These are phyloP conservation scores for Pseudoatta argentina DNA, from an alignment of 1,140 invertebrate genomes.

Conservation along the genomic window DNA sequence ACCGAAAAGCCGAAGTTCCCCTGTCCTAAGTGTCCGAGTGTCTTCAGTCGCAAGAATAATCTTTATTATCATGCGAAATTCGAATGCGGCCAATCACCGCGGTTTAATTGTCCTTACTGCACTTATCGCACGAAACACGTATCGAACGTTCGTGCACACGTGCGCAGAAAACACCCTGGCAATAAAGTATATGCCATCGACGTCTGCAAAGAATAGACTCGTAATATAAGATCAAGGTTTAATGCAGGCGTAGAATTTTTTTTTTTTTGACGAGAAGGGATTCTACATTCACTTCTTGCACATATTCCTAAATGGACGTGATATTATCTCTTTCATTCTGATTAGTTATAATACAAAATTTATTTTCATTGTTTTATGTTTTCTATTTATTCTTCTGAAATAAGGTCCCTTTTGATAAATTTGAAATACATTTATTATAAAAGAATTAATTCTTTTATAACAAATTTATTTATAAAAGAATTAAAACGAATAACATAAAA, in stretches of 20 bases:
- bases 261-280: background rate
- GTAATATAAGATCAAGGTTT: background rate
- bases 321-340: background rate
- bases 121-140: conserved; percentile 82
- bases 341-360: background rate
- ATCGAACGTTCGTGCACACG: conserved; percentile 81
- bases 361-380: background rate
- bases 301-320: no score
- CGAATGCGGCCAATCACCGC: conserved; percentile 87
- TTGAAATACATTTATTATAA: no score
- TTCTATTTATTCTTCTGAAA: background rate
- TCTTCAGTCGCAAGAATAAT: conserved; percentile 78
- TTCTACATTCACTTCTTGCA: background rate
- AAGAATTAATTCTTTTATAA: no score
- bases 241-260: background rate
- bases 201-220: conserved; percentile 45
- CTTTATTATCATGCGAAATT: conserved; percentile 87
- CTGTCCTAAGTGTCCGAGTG: conserved; percentile 77
- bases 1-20: conserved; percentile 68
- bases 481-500: no score
- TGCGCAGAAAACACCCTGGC: conserved; percentile 71
- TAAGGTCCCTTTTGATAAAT: no score
- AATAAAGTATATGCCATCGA: conserved; percentile 67
- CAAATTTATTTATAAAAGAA: no score
- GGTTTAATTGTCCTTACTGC: conserved; percentile 86